Evolutionary conservation across 2,113 vertebrate species (phyloP), one percentile per base, ranked within the genome.

Genomic region (Parus major): DNA sequence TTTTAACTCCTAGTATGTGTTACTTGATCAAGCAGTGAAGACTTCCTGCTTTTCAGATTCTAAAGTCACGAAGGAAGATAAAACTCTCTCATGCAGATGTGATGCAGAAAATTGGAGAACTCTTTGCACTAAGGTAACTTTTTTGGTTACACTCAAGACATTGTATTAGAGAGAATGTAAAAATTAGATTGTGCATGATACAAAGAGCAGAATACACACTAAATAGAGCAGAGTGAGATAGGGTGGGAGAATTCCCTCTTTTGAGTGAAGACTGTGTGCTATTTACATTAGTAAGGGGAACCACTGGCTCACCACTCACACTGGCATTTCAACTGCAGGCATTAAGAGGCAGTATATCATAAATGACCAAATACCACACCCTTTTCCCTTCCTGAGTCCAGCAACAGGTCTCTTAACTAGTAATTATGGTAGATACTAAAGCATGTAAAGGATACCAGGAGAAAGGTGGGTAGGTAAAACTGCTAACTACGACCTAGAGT

Each of bases 61-160:
- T 99, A 50, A 99, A 99, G 96, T 98, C 98, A 92, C 98, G 99
- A 55, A 98, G 98, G 94, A 99, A 98, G 85, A 96, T 99, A 17
- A 99, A 99, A 96, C 95, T 99, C n/a, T 99, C 99, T 71, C 99
- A 99, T 55, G 98, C 98, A 93, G 99, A 99, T 92, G 99, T 99
- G 18, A 99, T 99, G 99, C 98, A 99, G 98, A 99, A 99, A 98
- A 99, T 99, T 41, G 99, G 99, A 88, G 99, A 99, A 95, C 98
- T 99, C 57, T 99, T 99, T 47, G 97, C 98, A 8, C 95, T 99
- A 85, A 99, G 99, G 99, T 99, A 98, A 97, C 39, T 41, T 78
- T 33, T 73, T 55, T 64, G 8, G 55, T 81, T 92, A 75, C 35
- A 36, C 21, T 21, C 39, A 70, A 66, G 27, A 73, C 19, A 24